phyloP scores from a whole-genome alignment of 2,797 vertebrate genomes.

The Neoniphon sammara region DNA sequence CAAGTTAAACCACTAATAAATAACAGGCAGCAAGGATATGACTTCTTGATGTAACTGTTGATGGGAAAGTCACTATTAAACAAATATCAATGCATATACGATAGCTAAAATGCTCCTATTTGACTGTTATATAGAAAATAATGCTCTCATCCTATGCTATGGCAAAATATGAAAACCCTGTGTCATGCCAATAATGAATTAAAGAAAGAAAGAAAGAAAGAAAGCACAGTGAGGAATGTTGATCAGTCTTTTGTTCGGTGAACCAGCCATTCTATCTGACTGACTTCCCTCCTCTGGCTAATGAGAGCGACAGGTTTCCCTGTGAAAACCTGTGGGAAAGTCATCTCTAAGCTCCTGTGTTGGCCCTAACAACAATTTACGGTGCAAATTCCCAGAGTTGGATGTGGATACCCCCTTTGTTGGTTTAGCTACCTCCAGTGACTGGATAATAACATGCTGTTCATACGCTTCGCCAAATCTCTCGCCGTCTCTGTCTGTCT shows the following conservation, averaged over 20 bases:
- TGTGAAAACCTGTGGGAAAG: constrained; percentile 65
- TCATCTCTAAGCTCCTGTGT: constrained; percentile 57
- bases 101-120: too few species aligned
- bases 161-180: too few species aligned
- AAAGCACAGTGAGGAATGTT: constrained; percentile 39
- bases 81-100: too few species aligned
- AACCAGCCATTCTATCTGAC: constrained; percentile 51
- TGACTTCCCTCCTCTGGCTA: constrained; percentile 53
- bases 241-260: constrained; percentile 22
- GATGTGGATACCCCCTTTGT: constrained; percentile 62
- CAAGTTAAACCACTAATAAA: too few species aligned
- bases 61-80: too few species aligned
- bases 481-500: constrained; percentile 1
- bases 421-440: constrained; percentile 56
- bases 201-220: neutral
- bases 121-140: too few species aligned
- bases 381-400: constrained; percentile 59
- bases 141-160: too few species aligned
- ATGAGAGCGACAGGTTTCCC: constrained; percentile 61
- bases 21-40: too few species aligned
- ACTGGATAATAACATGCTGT: constrained; percentile 50
- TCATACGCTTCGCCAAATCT: constrained; percentile 35
- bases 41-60: too few species aligned
- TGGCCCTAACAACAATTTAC: constrained; percentile 55
- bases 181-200: too few species aligned